Evolutionary conservation across 2,888 invertebrate genomes (phyloP).

Genomic region (Andrena chrysosceles): DNA sequence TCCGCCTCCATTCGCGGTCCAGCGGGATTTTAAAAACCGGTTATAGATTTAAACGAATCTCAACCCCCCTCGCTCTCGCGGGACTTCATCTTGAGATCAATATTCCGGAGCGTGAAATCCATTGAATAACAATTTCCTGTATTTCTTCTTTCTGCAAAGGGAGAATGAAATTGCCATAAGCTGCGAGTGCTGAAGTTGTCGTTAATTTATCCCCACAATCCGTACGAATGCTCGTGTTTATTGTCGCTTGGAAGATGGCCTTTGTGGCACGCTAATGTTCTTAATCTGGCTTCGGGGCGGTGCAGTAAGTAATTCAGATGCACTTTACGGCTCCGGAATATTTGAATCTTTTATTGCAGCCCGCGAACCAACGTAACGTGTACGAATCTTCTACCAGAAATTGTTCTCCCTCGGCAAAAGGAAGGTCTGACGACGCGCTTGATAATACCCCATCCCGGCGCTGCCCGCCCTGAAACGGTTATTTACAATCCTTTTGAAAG

Average conservation of each 20-base stretch:
- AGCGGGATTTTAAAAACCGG: constrained; percentile 17
- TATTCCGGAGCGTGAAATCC: constrained; percentile 5
- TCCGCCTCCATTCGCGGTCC: neutral
- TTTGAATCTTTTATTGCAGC: constrained; percentile 45
- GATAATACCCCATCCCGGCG: constrained; percentile 19
- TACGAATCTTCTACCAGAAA: constrained; percentile 45
- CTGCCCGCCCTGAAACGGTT: constrained; percentile 20
- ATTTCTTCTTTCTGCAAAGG: neutral
- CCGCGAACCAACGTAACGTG: neutral
- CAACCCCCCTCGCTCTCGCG: neutral
- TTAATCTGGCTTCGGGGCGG: constrained; percentile 34
- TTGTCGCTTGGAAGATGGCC: constrained; percentile 1
- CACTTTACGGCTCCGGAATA: constrained; percentile 41
- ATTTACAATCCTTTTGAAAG: constrained; percentile 31
- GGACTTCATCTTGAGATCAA: neutral
- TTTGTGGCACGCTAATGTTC: constrained; percentile 29
- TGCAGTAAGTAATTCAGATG: constrained; percentile 45
- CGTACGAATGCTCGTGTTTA: constrained; percentile 10
- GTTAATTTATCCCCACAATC: constrained; percentile 16
- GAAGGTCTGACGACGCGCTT: neutral
- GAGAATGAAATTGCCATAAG: neutral
- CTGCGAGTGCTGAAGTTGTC: neutral
- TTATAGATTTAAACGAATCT: neutral
- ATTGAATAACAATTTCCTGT: neutral
- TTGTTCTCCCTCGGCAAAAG: constrained; percentile 16